Percentiles rank a stretch among this genome's conserved stretches.
These are phyloP conservation scores for Andrena chrysosceles DNA, from an alignment of 2,888 invertebrate species.

Conservation along the genomic window DNA sequence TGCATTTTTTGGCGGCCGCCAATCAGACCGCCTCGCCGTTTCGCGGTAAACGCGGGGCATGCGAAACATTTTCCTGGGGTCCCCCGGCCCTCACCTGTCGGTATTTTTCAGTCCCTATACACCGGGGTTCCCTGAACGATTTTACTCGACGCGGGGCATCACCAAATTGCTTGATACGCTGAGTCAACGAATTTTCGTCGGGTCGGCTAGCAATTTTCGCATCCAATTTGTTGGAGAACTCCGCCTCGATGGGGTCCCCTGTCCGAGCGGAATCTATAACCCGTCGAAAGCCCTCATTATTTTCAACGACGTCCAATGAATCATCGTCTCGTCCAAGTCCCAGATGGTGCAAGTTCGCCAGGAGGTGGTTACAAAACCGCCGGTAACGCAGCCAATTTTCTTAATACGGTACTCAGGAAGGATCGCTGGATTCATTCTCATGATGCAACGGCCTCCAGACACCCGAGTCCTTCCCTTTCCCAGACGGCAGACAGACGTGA, in stretches of 20 bases:
- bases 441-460: slow-evolving; percentile 76
- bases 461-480: slow-evolving; percentile 77
- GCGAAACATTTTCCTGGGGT: slow-evolving; percentile 20
- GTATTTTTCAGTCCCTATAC: slow-evolving; percentile 5
- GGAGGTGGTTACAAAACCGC: slow-evolving; percentile 48
- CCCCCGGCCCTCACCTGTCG: background rate
- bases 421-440: slow-evolving; percentile 71
- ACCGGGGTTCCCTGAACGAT: background rate
- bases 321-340: background rate
- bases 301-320: slow-evolving; percentile 3
- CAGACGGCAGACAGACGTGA: slow-evolving; percentile 82
- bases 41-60: slow-evolving; percentile 35
- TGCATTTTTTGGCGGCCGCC: slow-evolving; percentile 68
- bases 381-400: slow-evolving; percentile 54
- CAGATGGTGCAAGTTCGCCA: slow-evolving; percentile 9
- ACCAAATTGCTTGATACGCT: background rate
- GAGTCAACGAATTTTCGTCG: background rate
- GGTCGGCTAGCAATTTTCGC: too few species aligned
- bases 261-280: background rate
- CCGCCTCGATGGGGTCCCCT: background rate
- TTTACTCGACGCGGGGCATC: background rate
- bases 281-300: background rate
- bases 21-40: slow-evolving; percentile 57
- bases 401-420: slow-evolving; percentile 64
- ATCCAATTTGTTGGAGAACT: background rate